Base-by-base conservation (phyloP, 2,888 invertebrate genomes). In the Sarcophaga rosellei region DNA sequence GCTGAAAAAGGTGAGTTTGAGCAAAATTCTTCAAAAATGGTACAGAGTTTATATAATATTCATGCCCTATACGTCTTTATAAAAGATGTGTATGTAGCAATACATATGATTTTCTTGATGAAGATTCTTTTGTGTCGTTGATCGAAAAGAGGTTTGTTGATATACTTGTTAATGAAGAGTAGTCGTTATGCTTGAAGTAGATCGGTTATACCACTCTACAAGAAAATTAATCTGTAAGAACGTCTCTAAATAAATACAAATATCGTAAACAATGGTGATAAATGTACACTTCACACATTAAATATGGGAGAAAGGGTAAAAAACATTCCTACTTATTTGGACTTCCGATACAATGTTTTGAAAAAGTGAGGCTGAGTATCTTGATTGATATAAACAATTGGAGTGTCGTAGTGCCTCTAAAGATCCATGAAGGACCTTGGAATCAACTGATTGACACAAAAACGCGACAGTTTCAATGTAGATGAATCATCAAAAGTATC, bases 301-400 rank as follows among this genome's bases (percentile, higher is more conserved):
- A 25, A 25, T 25, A 25, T 25, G 25, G 25, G 25, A 25, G 8
- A 35, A 35, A 35, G 6, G 6, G 35, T 35, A 35, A 35, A 35
- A 35, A 35, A 35, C 35, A 35, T 25, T 4, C 25, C 25, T 25
- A 25, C 5, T 5, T 25, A 25, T 25, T 25, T 4, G 45, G 47
- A 1, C 1, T 74, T 15, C 74, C 74, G 8, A 63, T 81, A 53
- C 45, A 63, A 61, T 69, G 75, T 0, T 81, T 70, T 21, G 35
- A n/a, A 4, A 63, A 81, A 63, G 76, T 11, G 77, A 62, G 88
- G 72, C 65, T 88, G 4, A 62, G 82, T 63, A 86, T 89, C 70
- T 87, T 86, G 8, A 35, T 35, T 35, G 35, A 2, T 35, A 8
- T 35, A 35, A 35, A 35, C 35, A 8, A 35, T 6, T 89, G 6